phyloP scores from a whole-genome alignment of 2,113 vertebrate species.

The Hyperoodon ampullatus region DNA sequence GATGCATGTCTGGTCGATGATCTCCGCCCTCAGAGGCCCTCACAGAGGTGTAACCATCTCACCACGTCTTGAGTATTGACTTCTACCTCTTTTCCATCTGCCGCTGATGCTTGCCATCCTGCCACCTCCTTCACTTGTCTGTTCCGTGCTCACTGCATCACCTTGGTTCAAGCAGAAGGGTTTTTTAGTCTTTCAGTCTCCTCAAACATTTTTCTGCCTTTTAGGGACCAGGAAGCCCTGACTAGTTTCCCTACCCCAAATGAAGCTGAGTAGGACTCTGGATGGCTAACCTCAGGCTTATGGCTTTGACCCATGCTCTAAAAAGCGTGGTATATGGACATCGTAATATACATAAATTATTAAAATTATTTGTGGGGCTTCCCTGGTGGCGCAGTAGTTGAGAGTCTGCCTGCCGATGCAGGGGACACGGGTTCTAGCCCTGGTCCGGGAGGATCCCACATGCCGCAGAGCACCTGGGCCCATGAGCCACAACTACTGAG shows the following conservation, averaged over 20 bases:
- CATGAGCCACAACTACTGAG: too few species aligned
- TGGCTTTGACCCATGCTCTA: background rate
- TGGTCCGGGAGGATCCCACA: too few species aligned
- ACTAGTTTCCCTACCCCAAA: background rate
- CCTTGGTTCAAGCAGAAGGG: background rate
- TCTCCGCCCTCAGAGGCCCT: background rate
- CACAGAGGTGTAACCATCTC: background rate
- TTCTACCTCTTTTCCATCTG: background rate
- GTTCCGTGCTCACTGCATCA: background rate
- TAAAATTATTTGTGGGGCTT: background rate
- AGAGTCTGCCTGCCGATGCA: too few species aligned
- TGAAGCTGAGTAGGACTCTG: background rate
- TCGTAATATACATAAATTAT: background rate
- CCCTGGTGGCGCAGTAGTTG: too few species aligned
- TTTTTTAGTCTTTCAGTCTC: background rate
- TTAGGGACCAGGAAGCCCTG: background rate
- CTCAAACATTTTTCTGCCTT: background rate
- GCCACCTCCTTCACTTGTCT: background rate
- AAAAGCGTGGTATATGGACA: background rate
- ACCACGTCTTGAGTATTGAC: background rate
- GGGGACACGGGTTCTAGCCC: too few species aligned
- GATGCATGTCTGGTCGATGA: fast-evolving
- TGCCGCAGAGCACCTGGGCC: too few species aligned
- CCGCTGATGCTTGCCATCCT: background rate
- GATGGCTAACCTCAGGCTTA: background rate